Base-by-base conservation (phyloP, 2,888 invertebrate species). In the Cinara cedri region DNA sequence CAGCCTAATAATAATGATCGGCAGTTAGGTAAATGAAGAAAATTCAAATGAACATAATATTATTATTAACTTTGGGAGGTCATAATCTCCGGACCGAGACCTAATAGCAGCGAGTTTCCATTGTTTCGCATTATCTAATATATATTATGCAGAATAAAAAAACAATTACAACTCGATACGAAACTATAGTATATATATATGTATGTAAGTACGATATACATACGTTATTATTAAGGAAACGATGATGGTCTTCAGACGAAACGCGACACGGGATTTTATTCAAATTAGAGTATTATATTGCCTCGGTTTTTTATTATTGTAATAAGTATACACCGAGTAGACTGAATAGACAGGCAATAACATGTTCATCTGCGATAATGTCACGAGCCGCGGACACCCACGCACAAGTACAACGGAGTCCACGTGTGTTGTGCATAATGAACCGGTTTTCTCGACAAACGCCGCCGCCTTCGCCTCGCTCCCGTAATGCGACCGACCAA, bases 311-410 rank as follows among this genome's bases (percentile, higher is more conserved):
- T 49, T 3, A 11, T 16, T 49, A 26, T n/a, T 16, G 3, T 6
- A 14, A 16, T 34, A 10, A n/a, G 3, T 24, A 14, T 19, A 34
- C 42, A 6, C 14, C 44, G 24, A 16, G 57, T 13, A 16, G 6
- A 2, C 57, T 21, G 13, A 42, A 57, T 19, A 46, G 60, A 63
- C 54, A 13, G 19, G 42, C 74, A 51, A 68, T 70, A 68, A 66
- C 78, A 21, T 49, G 57, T 78, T 78, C 60, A 78, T 78, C 78
- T 68, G 68, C 78, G 55, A 66, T 65, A 55, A 57, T 68, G 68
- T 78, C 78, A 68, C 60, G 49, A 49, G 68, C 68, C 60, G 42
- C 60, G 68, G 57, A 78, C 78, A 78, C 78, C 78, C 78, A 78
- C 78, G 78, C 68, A 42, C 26, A 42, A 4, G 8, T 65, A 75